phyloP scores from a whole-genome alignment of 64 coral and sea anemone genomes.

The Stylophora pistillata region DNA sequence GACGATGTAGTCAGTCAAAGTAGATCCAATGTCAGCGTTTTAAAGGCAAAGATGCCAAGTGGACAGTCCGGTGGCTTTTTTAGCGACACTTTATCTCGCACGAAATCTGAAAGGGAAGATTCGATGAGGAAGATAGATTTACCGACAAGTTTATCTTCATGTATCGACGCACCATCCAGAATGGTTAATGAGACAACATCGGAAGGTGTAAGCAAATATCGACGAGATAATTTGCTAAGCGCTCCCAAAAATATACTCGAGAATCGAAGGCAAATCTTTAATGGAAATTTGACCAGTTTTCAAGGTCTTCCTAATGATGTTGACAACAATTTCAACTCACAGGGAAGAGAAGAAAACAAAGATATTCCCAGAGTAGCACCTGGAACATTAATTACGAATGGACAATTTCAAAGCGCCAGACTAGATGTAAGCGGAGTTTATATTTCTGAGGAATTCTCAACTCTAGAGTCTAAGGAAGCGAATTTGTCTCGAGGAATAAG shows the following conservation, averaged over 20 bases:
- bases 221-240: background rate
- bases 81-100: too few species aligned
- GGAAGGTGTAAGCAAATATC: background rate
- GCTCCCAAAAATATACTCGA: background rate
- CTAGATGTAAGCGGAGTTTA: background rate
- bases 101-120: background rate
- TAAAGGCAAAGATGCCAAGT: background rate
- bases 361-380: background rate
- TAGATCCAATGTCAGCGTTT: background rate
- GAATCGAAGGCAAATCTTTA: background rate
- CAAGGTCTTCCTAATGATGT: background rate
- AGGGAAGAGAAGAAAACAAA: background rate
- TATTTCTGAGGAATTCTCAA: background rate
- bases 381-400: background rate
- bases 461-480: background rate
- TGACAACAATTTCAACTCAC: background rate
- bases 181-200: constrained; percentile 24
- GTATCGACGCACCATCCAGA: background rate
- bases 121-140: background rate
- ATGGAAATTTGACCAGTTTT: background rate
- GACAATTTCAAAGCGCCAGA: background rate
- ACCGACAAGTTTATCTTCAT: background rate
- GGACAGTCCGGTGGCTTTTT: too few species aligned
- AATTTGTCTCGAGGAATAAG: background rate
- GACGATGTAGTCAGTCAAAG: background rate